phyloP scores from a whole-genome alignment of 2,888 invertebrate genomes.

The Itoplectis maculator region DNA sequence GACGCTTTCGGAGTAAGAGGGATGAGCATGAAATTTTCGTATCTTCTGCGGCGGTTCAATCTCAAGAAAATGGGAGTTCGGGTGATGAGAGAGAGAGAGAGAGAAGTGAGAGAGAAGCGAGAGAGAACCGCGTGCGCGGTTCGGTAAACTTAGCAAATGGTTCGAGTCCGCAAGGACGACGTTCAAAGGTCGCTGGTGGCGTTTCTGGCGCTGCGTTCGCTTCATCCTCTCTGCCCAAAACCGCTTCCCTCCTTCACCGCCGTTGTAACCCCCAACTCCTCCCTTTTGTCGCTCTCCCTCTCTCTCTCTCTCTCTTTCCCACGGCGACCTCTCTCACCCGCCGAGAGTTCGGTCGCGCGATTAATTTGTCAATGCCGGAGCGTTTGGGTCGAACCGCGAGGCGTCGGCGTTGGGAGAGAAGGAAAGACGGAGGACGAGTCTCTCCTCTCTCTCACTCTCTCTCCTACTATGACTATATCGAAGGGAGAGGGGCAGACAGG shows the following conservation, averaged over 20 bases:
- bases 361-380: slow-evolving; percentile 66
- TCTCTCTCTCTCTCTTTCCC: neutral
- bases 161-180: slow-evolving; percentile 50
- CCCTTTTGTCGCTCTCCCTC: slow-evolving; percentile 21
- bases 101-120: slow-evolving; percentile 9
- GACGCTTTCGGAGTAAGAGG: slow-evolving; percentile 39
- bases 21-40: slow-evolving; percentile 47
- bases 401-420: slow-evolving; percentile 15
- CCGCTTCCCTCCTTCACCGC: slow-evolving; percentile 14
- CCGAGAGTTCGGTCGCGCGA: slow-evolving; percentile 55
- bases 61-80: slow-evolving; percentile 14
- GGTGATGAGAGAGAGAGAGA: neutral
- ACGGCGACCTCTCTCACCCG: too few species aligned
- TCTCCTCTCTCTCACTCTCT: too few species aligned
- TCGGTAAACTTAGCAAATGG: slow-evolving; percentile 64
- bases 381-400: slow-evolving; percentile 41
- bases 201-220: slow-evolving; percentile 26
- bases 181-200: slow-evolving; percentile 49
- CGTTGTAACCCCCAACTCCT: too few species aligned
- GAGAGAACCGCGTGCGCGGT: slow-evolving; percentile 41
- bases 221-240: slow-evolving; percentile 23
- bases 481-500: slow-evolving; percentile 19
- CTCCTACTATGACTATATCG: too few species aligned
- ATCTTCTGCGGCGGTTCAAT: slow-evolving; percentile 45
- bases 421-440: slow-evolving; percentile 38